These are phyloP conservation scores for Lasioglossum oenotherae DNA, from an alignment of 2,888 invertebrate species.

Conservation along the genomic window DNA sequence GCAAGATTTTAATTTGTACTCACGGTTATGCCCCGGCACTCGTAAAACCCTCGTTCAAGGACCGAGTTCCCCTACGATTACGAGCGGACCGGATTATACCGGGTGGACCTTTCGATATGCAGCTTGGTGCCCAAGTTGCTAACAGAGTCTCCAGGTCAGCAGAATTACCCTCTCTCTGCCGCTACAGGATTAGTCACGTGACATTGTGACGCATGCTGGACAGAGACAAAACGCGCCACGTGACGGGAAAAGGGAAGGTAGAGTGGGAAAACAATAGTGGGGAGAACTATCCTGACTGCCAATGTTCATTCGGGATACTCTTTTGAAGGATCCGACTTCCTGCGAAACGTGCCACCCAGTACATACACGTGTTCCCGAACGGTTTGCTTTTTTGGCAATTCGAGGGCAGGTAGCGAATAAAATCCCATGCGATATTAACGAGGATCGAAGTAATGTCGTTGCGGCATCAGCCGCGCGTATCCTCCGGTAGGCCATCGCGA, in stretches of 20 bases:
- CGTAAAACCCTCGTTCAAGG: slow-evolving; percentile 56
- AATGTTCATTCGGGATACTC: not conserved
- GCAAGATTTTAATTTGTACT: slow-evolving; percentile 61
- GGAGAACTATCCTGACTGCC: not conserved
- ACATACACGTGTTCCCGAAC: slow-evolving; percentile 33
- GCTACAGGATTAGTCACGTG: no score
- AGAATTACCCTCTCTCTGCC: not conserved
- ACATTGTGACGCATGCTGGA: no score
- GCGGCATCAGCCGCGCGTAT: slow-evolving; percentile 7
- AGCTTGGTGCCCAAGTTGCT: not conserved
- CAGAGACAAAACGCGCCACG: no score
- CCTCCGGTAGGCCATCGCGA: slow-evolving; percentile 7
- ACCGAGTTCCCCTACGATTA: slow-evolving; percentile 47
- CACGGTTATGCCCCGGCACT: slow-evolving; percentile 44
- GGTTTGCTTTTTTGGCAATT: slow-evolving; percentile 47
- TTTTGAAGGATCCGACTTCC: not conserved
- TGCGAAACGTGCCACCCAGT: slow-evolving; percentile 10
- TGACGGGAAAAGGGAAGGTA: no score
- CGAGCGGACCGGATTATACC: slow-evolving; percentile 24
- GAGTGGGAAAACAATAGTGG: not conserved
- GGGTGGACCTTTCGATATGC: slow-evolving; percentile 17
- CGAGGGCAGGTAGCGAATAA: slow-evolving; percentile 48
- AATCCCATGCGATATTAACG: slow-evolving; percentile 51
- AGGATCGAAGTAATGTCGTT: slow-evolving; percentile 45
- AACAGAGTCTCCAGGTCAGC: no score